Evolutionary conservation across 2,113 vertebrate species (phyloP).

Genomic region (Sander vitreus): DNA sequence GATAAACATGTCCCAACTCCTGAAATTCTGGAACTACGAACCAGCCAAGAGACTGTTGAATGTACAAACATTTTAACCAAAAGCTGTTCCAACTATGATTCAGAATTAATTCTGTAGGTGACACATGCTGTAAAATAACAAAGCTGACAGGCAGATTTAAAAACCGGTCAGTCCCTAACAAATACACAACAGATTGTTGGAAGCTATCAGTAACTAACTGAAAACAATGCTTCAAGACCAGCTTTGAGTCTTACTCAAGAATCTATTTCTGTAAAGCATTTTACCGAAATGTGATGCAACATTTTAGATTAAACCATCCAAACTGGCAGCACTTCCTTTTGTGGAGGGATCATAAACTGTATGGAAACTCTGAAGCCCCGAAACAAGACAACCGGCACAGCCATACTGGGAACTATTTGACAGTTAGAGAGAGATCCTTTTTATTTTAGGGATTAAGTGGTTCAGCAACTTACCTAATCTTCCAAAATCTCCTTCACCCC

Average conservation of each 20-base stretch:
- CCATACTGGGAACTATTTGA: no score
- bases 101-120: background rate
- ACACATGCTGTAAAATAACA: background rate
- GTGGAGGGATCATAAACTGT: background rate
- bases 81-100: background rate
- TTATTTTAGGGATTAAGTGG: background rate
- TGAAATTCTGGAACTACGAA: no score
- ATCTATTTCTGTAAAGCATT: background rate
- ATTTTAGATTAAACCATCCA: background rate
- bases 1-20: background rate
- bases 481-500: conserved; percentile 89
- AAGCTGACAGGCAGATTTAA: background rate
- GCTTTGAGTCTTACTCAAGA: background rate
- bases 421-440: background rate
- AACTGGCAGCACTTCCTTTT: background rate
- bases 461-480: conserved; percentile 76
- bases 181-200: background rate
- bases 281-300: background rate
- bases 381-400: background rate
- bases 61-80: background rate
- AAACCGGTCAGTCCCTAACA: background rate
- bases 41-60: no score
- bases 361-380: background rate
- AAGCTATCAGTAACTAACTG: background rate
- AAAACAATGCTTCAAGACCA: background rate